Base-by-base conservation (phyloP, 1,140 invertebrate species). In the Leptestheria dahalacensis region DNA sequence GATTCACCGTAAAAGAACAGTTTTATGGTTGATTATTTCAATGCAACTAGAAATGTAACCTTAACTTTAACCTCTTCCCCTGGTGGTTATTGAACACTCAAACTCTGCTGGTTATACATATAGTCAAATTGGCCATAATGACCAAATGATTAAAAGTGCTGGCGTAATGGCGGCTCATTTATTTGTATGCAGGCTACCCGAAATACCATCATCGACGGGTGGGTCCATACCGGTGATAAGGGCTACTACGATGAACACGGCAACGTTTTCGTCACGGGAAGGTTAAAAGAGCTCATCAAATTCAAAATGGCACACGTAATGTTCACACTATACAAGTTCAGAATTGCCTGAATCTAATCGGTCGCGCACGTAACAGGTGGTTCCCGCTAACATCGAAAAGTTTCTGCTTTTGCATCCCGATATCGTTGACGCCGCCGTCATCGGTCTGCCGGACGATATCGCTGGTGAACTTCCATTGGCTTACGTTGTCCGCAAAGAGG, bases 401-500 rank as follows among this genome's bases (percentile, higher is more conserved):
- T 20, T 78, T 20, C 64, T 78, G 9, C 61, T 75, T 6, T 63
- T 62, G 12, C 73, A 78, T 64, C 68, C 71, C 2, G 66, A 61
- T 3, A 66, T 78, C 11, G 63, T 63, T 12, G 76, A 78, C 57
- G 71, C 64, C 9, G 87, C 85, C 1, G 87, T 92, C 0, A 80
- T 91, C 21, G 88, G 88, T 0, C 74, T 88, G 1, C 84, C 85
- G 0, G 80, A 91, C 68, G 69, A 75, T 1, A 68, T 79, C 33
- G 79, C 79, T 1, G 85, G 84, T 11, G 86, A 90, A 74, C 66
- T 86, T 0, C 86, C 86, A 0, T 76, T 75, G 67, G 86, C 86
- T 1, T 90, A 82, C 67, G 75, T 89, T n/a, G 85, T 88, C 0
- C 68, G 72, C 10, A 79, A 79, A 69, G 72, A 74, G 49, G 73